Base-by-base conservation (phyloP, 2,113 vertebrate species). In the Lethenteron reissneri region DNA sequence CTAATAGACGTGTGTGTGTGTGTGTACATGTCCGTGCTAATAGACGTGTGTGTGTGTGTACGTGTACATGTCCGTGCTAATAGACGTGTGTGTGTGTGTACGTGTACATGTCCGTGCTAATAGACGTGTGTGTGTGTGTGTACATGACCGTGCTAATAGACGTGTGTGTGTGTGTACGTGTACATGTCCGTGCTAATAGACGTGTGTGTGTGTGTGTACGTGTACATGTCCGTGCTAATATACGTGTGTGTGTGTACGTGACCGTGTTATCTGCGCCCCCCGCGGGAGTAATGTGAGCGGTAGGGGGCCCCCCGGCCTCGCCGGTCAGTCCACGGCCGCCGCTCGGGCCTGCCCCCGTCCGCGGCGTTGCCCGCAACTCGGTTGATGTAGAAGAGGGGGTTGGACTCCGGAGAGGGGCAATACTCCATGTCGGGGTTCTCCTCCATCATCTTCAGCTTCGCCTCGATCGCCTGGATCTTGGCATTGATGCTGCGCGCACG, bases 401-500 rank as follows among this genome's bases (percentile, higher is more conserved):
- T 41, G 41, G 41, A 41, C 41, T 41, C 41, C 41, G 41, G 64
- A 68, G 64, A 68, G 64, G 9, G 89, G 87, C 1, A 88, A 87
- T 14, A 86, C 87, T 0, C 87, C 79, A 71, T 86, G 0, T 99
- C 92, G 4, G 89, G 89, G 71, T 97, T 95, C 77, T 96, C 89
- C 58, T 92, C 89, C 94, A 99, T 99, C 92, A 99, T 95, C 81
- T 95, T 95, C 77, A 96, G 87, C 81, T 99, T 97, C 74, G 94
- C 90, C 81, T 97, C 92, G 58, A 97, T 99, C 77, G 90, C 94
- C 73, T 92, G 89, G 75, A 96, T 99, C 79, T 96, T 99, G 11
- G 90, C 90, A 73, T 85, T 95, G 73, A 91, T 87, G 17, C 92
- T 97, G 78, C 57, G 73, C 41, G 41, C 41, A 41, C 41, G 41